Percentiles rank a stretch among this genome's conserved stretches.
These are phyloP conservation scores for Neotoma lepida DNA, from an alignment of 2,113 vertebrate species.

Conservation along the genomic window DNA sequence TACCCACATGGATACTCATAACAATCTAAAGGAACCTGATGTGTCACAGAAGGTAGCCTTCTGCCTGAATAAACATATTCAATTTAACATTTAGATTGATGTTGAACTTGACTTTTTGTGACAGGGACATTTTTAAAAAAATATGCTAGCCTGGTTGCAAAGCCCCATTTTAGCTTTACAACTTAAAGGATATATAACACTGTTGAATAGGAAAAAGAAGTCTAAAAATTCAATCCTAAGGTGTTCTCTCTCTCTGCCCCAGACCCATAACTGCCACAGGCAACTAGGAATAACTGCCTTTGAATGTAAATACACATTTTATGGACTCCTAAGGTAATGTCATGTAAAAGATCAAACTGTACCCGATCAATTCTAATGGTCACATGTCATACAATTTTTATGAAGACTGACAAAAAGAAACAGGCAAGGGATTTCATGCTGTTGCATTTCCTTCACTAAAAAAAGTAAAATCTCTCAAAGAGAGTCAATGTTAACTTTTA, in stretches of 20 bases:
- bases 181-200: conserved; percentile 54
- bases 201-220: conserved; percentile 13
- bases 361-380: conserved; percentile 64
- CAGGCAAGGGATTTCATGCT: not conserved
- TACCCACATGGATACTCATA: not conserved
- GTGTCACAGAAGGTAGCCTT: not conserved
- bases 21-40: not conserved
- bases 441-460: conserved; percentile 34
- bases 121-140: conserved; percentile 50
- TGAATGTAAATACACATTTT: conserved; percentile 64
- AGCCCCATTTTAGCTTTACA: conserved; percentile 57
- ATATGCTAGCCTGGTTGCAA: conserved; percentile 20
- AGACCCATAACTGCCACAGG: not conserved
- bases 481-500: not conserved
- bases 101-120: conserved; percentile 57
- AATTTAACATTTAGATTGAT: conserved; percentile 63
- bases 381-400: conserved; percentile 55
- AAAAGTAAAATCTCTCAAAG: conserved; percentile 47
- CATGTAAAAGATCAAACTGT: conserved; percentile 60
- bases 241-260: not conserved
- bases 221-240: conserved; percentile 55
- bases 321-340: conserved; percentile 62
- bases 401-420: conserved; percentile 51
- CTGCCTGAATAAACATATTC: conserved; percentile 31
- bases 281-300: conserved; percentile 51